Percentiles rank a stretch among this genome's conserved stretches.
These are phyloP conservation scores for Butastur rufipennis DNA, from an alignment of 2,113 vertebrate genomes.

Conservation along the genomic window DNA sequence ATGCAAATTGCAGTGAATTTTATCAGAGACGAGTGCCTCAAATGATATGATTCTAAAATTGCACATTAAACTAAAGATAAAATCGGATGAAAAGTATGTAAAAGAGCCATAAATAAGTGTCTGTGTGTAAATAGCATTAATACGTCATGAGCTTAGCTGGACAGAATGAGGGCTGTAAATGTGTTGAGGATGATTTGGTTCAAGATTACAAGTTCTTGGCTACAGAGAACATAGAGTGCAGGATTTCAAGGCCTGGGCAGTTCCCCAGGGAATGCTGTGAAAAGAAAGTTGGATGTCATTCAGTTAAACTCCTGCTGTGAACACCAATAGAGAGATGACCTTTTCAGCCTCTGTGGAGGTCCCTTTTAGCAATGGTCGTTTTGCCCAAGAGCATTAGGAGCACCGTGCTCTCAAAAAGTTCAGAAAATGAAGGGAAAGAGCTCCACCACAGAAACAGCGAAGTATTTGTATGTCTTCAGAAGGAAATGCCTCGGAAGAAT, in stretches of 20 bases:
- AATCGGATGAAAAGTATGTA: neutral
- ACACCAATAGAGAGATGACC: neutral
- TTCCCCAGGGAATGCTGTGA: neutral
- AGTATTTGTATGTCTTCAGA: neutral
- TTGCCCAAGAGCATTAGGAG: neutral
- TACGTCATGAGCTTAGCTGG: neutral
- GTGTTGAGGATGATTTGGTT: conserved; percentile 3
- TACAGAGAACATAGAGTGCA: neutral
- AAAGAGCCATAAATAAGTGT: conserved; percentile 3
- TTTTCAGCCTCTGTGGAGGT: neutral
- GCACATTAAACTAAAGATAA: neutral
- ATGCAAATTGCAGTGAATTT: conserved; percentile 59
- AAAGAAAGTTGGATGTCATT: neutral
- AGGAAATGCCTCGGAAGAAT: neutral
- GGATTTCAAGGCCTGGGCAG: neutral
- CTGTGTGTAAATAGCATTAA: conserved; percentile 17
- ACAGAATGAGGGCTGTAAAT: neutral
- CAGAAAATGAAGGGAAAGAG: neutral
- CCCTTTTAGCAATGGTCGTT: neutral
- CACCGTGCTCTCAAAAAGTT: neutral
- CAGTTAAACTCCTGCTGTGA: neutral
- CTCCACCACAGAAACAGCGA: neutral
- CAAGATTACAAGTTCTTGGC: conserved; percentile 15
- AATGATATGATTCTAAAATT: neutral
- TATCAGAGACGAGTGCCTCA: neutral